phyloP scores from a whole-genome alignment of 2,888 invertebrate genomes.

The Myopa testacea region DNA sequence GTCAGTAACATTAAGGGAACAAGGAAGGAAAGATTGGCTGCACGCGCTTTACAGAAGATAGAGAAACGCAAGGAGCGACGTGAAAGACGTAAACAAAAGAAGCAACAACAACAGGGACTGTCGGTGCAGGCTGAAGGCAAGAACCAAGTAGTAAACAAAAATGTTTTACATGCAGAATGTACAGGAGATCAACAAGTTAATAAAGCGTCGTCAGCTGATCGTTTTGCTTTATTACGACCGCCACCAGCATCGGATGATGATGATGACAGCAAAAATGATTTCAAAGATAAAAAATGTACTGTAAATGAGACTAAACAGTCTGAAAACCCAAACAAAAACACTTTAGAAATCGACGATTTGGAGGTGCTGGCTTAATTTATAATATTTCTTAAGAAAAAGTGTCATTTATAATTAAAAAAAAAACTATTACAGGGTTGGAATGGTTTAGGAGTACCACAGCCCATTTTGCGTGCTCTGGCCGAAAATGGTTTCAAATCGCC shows the following conservation, averaged over 20 bases:
- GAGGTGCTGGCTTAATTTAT: slow-evolving; percentile 44
- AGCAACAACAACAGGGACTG: neutral
- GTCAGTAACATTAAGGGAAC: slow-evolving; percentile 28
- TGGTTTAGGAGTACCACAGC: slow-evolving; percentile 74
- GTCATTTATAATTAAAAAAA: neutral
- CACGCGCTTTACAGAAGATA: slow-evolving; percentile 50
- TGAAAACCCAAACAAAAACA: slow-evolving; percentile 33
- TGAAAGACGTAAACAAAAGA: slow-evolving; percentile 52
- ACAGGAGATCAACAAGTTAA: neutral
- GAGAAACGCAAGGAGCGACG: slow-evolving; percentile 54
- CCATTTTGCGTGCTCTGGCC: slow-evolving; percentile 79
- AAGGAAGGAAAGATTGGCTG: slow-evolving; percentile 58
- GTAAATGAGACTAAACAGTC: slow-evolving; percentile 41
- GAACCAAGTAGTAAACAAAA: slow-evolving; percentile 24
- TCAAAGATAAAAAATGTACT: slow-evolving; percentile 24
- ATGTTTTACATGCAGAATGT: neutral
- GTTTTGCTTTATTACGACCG: slow-evolving; percentile 60
- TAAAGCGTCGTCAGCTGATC: slow-evolving; percentile 42
- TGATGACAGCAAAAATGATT: slow-evolving; percentile 44
- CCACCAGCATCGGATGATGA: slow-evolving; percentile 47
- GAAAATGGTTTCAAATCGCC: slow-evolving; percentile 84
- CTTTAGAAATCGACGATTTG: slow-evolving; percentile 50
- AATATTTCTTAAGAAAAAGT: neutral
- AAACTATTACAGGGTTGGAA: slow-evolving; percentile 71
- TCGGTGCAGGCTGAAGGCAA: slow-evolving; percentile 41